These are phyloP conservation scores for Dasysyrphus albostriatus DNA, from an alignment of 2,888 invertebrate genomes.

Conservation along the genomic window DNA sequence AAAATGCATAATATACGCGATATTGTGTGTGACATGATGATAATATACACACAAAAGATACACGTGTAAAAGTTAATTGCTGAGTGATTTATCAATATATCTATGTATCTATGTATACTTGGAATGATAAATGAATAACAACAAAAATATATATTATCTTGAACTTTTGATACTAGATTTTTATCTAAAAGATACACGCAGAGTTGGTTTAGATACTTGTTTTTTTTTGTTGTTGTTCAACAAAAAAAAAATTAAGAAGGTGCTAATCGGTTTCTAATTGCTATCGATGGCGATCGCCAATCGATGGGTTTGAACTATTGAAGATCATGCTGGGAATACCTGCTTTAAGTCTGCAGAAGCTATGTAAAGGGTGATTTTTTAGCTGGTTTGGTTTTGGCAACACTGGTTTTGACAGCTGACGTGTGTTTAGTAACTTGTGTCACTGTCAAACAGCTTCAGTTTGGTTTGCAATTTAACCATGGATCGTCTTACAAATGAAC, in stretches of 20 bases:
- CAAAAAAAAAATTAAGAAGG: constrained; percentile 38
- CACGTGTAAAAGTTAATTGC: constrained; percentile 69
- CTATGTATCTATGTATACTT: background rate
- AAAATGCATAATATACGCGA: constrained; percentile 13
- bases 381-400: no score
- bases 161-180: constrained; percentile 69
- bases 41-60: constrained; percentile 22
- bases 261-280: constrained; percentile 73
- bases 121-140: constrained; percentile 61
- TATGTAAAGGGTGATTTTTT: no score
- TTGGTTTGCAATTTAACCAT: no score
- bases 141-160: constrained; percentile 54
- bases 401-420: no score
- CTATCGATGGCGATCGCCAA: constrained; percentile 38
- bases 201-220: background rate
- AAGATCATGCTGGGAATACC: constrained; percentile 40
- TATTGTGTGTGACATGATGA: constrained; percentile 60
- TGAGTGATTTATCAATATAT: constrained; percentile 71
- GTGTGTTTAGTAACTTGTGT: no score
- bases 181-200: constrained; percentile 51
- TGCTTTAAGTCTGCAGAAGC: background rate
- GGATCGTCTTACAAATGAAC: no score
- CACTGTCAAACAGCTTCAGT: no score
- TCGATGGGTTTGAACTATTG: constrained; percentile 13
- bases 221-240: background rate